phyloP scores from a whole-genome alignment of 2,888 invertebrate species.

The Lamellibrachia columna region DNA sequence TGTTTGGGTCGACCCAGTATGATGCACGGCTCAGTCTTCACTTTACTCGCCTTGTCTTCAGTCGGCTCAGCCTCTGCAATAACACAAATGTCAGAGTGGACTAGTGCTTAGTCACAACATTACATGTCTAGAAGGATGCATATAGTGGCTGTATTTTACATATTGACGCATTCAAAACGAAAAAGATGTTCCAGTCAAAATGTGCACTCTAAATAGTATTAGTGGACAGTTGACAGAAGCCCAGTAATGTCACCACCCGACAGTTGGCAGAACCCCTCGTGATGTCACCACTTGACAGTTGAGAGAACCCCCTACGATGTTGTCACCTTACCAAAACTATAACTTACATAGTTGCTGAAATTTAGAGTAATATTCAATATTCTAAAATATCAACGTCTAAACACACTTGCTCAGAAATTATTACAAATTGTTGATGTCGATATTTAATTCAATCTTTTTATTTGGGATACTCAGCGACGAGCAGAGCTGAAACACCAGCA shows the following conservation, averaged over 20 bases:
- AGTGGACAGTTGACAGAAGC: too few relatives aligned
- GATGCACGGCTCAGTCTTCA: not conserved
- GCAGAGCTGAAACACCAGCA: not conserved
- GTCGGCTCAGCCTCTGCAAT: not conserved
- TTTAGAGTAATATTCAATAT: not conserved
- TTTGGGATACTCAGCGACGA: not conserved
- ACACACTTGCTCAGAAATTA: not conserved
- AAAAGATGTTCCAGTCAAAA: too few relatives aligned
- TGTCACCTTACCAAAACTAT: too few relatives aligned
- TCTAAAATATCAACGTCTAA: not conserved
- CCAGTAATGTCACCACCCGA: too few relatives aligned
- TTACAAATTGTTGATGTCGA: not conserved
- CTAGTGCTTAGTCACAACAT: too few relatives aligned
- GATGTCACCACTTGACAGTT: too few relatives aligned
- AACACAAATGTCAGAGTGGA: not conserved
- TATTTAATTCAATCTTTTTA: not conserved
- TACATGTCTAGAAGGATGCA: too few relatives aligned
- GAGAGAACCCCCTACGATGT: too few relatives aligned
- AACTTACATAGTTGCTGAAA: not conserved
- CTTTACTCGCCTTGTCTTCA: not conserved
- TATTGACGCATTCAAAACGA: too few relatives aligned
- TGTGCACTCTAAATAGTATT: too few relatives aligned
- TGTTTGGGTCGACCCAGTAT: not conserved
- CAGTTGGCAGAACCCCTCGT: too few relatives aligned
- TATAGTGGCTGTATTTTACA: too few relatives aligned